Conservation (phyloP, 2,797 vertebrate species). For the Peromyscus melanophrys region DNA sequence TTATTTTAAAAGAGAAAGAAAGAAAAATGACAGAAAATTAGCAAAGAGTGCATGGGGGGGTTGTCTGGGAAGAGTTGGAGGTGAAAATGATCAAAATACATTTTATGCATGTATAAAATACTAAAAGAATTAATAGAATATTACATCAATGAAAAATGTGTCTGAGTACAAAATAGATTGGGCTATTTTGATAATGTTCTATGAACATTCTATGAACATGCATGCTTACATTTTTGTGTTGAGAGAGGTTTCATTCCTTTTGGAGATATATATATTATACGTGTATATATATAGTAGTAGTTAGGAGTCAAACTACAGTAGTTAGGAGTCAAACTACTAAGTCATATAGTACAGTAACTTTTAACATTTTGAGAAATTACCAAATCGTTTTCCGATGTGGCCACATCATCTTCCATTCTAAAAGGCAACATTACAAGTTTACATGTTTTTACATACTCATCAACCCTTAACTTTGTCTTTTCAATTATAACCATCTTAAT, state of each 20-base stretch:
- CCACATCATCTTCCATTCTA: neutral
- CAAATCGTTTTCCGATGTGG: neutral
- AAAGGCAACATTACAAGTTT: neutral
- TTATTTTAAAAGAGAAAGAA: neutral
- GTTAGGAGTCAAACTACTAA: neutral
- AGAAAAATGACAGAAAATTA: neutral
- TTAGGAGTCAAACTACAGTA: neutral
- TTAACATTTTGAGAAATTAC: neutral
- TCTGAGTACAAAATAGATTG: neutral
- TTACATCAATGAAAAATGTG: neutral
- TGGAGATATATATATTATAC: neutral
- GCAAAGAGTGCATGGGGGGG: neutral
- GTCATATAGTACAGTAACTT: neutral
- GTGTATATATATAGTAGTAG: no score
- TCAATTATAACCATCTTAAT: neutral
- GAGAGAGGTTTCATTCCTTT: neutral
- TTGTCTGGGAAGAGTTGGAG: neutral
- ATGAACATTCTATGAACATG: neutral
- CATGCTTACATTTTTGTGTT: neutral
- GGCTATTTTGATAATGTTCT: neutral
- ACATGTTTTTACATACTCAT: neutral
- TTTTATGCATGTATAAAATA: neutral
- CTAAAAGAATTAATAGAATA: neutral
- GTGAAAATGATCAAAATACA: neutral
- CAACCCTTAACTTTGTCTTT: neutral